A percentile compares a stretch with the other conserved stretches of the same genome.
Conservation (phyloP, 1,140 invertebrate species). For the Dendroctonus ponderosae region DNA sequence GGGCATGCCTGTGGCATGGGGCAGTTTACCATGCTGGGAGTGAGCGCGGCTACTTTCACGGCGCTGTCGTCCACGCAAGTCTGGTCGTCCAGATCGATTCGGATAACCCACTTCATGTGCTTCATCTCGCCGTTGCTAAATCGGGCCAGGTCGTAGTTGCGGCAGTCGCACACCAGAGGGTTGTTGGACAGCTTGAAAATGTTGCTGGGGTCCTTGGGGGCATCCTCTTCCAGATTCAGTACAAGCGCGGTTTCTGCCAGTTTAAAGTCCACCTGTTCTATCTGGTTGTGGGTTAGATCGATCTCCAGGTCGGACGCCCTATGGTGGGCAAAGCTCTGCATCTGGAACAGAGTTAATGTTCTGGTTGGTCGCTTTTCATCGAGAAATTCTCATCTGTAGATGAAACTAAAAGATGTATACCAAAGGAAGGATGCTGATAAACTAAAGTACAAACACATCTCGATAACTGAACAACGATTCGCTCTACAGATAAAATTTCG, state of each 20-base stretch:
- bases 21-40: constrained; percentile 30
- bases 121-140: constrained; percentile 30
- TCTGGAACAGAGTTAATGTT: not conserved
- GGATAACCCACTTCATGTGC: constrained; percentile 14
- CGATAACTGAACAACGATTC: not conserved
- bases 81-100: constrained; percentile 25
- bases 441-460: too few species aligned
- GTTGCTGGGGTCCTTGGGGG: not conserved
- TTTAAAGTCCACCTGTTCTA: not conserved
- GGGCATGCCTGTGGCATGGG: constrained; percentile 24
- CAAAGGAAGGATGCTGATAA: too few species aligned
- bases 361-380: too few species aligned
- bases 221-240: not conserved
- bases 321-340: not conserved
- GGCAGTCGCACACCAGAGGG: constrained; percentile 20
- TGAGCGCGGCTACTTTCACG: constrained; percentile 17
- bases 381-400: too few species aligned
- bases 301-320: not conserved
- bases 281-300: constrained; percentile 1
- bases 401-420: too few species aligned
- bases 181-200: constrained; percentile 14
- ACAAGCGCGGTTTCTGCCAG: not conserved
- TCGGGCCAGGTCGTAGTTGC: constrained; percentile 32
- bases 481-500: not conserved
- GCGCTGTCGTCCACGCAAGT: constrained; percentile 20